Percentiles rank a stretch among this genome's conserved stretches.
phyloP scores from a whole-genome alignment of 2,113 vertebrate species.

The Gopherus flavomarginatus region DNA sequence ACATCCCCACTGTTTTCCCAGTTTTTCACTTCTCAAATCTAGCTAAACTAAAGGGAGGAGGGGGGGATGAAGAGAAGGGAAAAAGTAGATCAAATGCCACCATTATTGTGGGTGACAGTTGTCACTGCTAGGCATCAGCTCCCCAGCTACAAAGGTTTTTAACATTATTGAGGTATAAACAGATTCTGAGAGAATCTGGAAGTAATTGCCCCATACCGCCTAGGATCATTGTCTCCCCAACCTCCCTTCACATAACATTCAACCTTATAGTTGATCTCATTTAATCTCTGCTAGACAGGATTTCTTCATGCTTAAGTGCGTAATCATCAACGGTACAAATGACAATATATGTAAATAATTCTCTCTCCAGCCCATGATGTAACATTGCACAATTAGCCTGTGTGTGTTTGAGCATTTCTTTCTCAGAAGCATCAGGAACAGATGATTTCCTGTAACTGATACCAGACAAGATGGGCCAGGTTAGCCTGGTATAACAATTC shows the following conservation, averaged over 20 bases:
- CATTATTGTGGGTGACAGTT: background rate
- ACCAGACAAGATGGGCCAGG: too few species aligned
- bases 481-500: too few species aligned
- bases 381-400: background rate
- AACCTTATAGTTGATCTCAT: too few species aligned
- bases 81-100: background rate
- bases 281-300: too few species aligned
- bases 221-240: too few species aligned
- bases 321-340: background rate
- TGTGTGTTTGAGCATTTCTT: background rate
- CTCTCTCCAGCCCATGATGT: background rate
- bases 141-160: too few species aligned
- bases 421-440: background rate
- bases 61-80: background rate
- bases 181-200: too few species aligned
- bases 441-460: background rate
- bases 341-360: background rate
- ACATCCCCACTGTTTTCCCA: background rate
- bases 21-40: background rate
- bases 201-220: too few species aligned
- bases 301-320: background rate
- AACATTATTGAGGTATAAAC: too few species aligned
- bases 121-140: too few species aligned
- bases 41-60: background rate
- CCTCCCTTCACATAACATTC: too few species aligned